Evolutionary conservation across 2,113 vertebrate species (phyloP).

Genomic region (Rhabdomys dilectus): DNA sequence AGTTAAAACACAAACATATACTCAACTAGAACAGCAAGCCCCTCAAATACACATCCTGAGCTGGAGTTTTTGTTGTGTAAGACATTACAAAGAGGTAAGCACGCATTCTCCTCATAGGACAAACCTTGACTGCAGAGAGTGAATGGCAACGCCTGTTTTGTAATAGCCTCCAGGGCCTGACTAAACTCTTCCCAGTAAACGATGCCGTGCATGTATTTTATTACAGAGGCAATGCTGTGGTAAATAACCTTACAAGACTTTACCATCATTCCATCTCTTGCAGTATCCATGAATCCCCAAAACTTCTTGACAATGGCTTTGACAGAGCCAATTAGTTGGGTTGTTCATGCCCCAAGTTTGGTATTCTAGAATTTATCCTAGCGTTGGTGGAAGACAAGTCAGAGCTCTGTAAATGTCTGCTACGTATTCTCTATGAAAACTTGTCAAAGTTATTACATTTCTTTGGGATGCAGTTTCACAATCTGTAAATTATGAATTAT

Average conservation of each 20-base stretch:
- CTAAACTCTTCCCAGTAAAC: background rate
- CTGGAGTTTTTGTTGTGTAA: background rate
- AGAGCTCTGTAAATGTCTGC: background rate
- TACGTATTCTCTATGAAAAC: background rate
- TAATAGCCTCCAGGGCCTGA: background rate
- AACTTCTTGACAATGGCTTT: background rate
- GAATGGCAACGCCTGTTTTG: background rate
- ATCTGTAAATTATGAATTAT: background rate
- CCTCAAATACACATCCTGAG: background rate
- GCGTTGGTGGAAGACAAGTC: background rate
- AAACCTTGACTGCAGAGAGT: background rate
- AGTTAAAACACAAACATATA: background rate
- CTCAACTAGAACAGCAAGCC: background rate
- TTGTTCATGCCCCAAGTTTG: background rate
- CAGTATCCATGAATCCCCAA: background rate
- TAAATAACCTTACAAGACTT: background rate
- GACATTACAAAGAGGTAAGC: background rate
- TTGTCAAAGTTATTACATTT: background rate
- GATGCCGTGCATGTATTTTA: background rate
- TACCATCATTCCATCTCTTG: background rate
- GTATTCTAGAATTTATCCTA: background rate
- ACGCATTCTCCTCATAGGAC: background rate
- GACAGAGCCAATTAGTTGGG: background rate
- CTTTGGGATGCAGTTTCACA: conserved; percentile 1
- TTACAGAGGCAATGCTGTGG: background rate